Conservation (phyloP, 2,113 vertebrate species). For the Hemichromis elongatus region DNA sequence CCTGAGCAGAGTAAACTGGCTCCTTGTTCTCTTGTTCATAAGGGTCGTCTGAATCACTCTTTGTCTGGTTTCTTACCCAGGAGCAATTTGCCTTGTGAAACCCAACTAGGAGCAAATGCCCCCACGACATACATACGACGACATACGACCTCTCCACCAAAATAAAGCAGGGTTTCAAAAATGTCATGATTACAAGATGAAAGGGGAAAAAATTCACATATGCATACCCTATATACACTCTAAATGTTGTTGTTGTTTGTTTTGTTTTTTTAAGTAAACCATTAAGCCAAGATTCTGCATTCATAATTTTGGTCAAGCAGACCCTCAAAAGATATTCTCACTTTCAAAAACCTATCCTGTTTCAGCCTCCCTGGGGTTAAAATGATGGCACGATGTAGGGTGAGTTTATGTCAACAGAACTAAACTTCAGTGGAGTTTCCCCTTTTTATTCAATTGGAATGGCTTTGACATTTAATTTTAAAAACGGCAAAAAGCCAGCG, state of each 20-base stretch:
- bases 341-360: neutral
- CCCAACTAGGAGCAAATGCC: neutral
- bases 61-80: neutral
- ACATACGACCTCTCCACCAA: neutral
- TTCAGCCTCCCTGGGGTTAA: neutral
- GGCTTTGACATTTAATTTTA: neutral
- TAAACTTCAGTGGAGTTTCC: neutral
- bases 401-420: neutral
- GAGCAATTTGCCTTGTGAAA: neutral
- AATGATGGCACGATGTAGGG: neutral
- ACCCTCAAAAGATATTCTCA: neutral
- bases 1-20: neutral
- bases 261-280: neutral
- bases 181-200: neutral
- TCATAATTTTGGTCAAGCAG: neutral
- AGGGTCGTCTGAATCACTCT: neutral
- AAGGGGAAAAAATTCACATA: neutral
- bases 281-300: neutral
- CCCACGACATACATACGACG: too few species aligned
- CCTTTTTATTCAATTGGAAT: neutral
- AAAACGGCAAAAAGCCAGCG: neutral
- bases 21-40: neutral
- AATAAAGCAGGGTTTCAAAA: neutral
- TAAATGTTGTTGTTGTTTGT: neutral
- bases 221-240: neutral